phyloP scores from a whole-genome alignment of 1,140 invertebrate species.

The Ylistrum balloti region DNA sequence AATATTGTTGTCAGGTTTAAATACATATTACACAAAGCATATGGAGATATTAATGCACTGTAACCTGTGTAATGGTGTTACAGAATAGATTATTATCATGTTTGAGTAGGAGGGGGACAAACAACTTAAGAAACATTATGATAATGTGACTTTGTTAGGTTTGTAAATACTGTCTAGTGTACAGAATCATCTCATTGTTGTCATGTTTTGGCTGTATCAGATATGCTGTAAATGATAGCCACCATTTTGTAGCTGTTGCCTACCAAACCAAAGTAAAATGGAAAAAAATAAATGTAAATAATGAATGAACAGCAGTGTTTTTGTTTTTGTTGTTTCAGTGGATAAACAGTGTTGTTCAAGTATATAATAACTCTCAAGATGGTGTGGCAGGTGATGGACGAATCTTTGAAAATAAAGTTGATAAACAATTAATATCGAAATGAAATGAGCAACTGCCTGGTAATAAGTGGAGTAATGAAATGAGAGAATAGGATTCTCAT shows the following conservation, averaged over 20 bases:
- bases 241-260: slow-evolving; percentile 37
- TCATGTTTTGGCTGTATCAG: slow-evolving; percentile 31
- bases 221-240: slow-evolving; percentile 5
- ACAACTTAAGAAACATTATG: neutral
- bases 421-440: too few relatives aligned
- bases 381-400: too few relatives aligned
- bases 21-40: neutral
- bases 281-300: slow-evolving; percentile 41
- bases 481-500: too few relatives aligned
- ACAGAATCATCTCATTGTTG: slow-evolving; percentile 7
- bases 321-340: neutral
- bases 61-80: neutral
- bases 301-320: neutral
- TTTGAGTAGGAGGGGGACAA: neutral
- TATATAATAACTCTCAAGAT: too few relatives aligned
- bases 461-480: too few relatives aligned
- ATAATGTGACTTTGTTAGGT: neutral
- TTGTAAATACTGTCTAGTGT: slow-evolving; percentile 37
- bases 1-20: neutral
- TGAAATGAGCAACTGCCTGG: too few relatives aligned
- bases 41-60: neutral
- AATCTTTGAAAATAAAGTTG: too few relatives aligned
- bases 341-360: too few relatives aligned
- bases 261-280: slow-evolving; percentile 39
- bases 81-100: neutral